Percentiles rank a stretch among this genome's conserved stretches.
phyloP scores from a whole-genome alignment of 1,140 invertebrate genomes.

The Maconellicoccus hirsutus region DNA sequence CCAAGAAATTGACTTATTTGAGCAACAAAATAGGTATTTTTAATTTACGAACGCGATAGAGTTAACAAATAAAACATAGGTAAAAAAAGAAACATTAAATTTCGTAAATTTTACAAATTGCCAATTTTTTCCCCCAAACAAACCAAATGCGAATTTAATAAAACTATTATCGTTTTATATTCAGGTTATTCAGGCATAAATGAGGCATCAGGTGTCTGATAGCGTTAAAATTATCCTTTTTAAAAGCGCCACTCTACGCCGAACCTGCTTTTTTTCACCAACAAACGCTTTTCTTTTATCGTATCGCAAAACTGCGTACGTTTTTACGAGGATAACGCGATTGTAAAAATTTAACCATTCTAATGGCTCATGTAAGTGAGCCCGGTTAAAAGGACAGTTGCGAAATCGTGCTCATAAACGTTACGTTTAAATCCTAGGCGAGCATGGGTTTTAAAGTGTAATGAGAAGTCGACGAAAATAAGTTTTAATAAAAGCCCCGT shows the following conservation, averaged over 20 bases:
- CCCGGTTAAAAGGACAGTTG: neutral
- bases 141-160: too few relatives aligned
- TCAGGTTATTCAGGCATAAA: too few relatives aligned
- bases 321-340: neutral
- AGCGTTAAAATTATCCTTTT: conserved; percentile 1
- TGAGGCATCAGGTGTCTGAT: neutral
- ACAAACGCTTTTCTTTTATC: neutral
- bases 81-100: too few relatives aligned
- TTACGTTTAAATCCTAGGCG: neutral
- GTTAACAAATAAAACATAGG: neutral
- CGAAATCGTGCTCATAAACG: neutral
- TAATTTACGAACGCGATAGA: neutral
- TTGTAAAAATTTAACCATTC: neutral
- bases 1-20: neutral
- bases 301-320: neutral
- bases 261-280: neutral
- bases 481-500: neutral
- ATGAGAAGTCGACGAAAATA: neutral
- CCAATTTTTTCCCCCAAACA: too few relatives aligned
- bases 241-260: neutral
- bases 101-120: too few relatives aligned
- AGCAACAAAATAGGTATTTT: neutral
- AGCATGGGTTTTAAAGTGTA: neutral
- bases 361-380: neutral
- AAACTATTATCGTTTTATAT: too few relatives aligned